Evolutionary conservation across 2,888 invertebrate species (phyloP).

Genomic region (Drosophila emarginata): DNA sequence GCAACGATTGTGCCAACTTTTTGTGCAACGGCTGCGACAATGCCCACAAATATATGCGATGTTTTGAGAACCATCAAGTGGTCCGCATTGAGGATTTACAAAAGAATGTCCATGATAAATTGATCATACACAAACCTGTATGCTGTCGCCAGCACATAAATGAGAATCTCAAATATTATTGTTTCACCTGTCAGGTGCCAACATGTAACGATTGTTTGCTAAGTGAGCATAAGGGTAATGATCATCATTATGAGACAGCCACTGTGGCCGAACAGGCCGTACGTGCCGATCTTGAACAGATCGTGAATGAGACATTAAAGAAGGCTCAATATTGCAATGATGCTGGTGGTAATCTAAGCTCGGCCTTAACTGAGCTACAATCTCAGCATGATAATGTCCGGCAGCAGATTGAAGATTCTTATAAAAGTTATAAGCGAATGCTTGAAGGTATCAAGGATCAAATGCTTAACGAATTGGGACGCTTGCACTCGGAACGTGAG

Average conservation of each 20-base stretch:
- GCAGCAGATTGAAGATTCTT: conserved; percentile 91
- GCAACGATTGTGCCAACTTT: conserved; percentile 97
- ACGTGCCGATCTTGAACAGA: conserved; percentile 89
- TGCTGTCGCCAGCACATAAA: conserved; percentile 91
- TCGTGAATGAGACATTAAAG: conserved; percentile 89
- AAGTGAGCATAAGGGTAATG: conserved; percentile 90
- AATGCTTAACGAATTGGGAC: conserved; percentile 88
- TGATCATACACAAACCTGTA: conserved; percentile 94
- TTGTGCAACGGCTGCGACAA: conserved; percentile 96
- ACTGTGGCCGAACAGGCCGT: conserved; percentile 90
- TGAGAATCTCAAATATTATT: conserved; percentile 94
- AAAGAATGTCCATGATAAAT: conserved; percentile 87
- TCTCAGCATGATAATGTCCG: conserved; percentile 93
- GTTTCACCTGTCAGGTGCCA: conserved; percentile 92
- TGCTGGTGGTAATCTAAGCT: conserved; percentile 89
- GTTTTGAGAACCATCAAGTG: conserved; percentile 97
- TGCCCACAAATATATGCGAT: conserved; percentile 97
- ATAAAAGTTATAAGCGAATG: conserved; percentile 90
- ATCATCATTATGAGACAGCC: conserved; percentile 92
- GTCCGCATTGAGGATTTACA: conserved; percentile 94
- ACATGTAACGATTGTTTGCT: conserved; percentile 94
- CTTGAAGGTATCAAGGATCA: conserved; percentile 91
- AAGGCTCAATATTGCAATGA: conserved; percentile 89
- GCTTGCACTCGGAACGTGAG: conserved; percentile 92
- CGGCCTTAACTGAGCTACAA: conserved; percentile 92